Evolutionary conservation across 2,113 vertebrate species (phyloP).

Genomic region (Saimiri boliviensis): DNA sequence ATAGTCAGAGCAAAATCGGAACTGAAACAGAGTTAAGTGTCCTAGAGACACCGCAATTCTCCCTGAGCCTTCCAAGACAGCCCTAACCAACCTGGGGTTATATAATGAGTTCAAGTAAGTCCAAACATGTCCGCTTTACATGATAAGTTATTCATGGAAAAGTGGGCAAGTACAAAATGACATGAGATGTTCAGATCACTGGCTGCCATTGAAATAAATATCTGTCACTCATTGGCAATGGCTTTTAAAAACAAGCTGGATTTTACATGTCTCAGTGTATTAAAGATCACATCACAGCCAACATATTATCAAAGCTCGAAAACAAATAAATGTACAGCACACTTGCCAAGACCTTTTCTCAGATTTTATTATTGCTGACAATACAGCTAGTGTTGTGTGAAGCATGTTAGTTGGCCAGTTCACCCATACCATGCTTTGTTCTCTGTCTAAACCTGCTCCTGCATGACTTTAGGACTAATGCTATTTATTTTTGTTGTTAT

Average conservation of each 20-base stretch:
- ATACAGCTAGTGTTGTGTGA: slow-evolving; percentile 49
- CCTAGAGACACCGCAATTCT: background rate
- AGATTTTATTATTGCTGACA: slow-evolving; percentile 59
- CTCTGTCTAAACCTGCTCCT: slow-evolving; percentile 66
- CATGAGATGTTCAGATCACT: background rate
- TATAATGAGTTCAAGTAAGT: slow-evolving; percentile 38
- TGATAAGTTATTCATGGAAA: slow-evolving; percentile 35
- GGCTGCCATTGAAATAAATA: slow-evolving; percentile 46
- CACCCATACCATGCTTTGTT: slow-evolving; percentile 17
- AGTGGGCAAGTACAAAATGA: slow-evolving; percentile 19
- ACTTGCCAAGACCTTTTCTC: slow-evolving; percentile 62
- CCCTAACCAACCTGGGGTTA: background rate
- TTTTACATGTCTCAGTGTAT: slow-evolving; percentile 57
- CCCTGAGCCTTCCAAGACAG: background rate
- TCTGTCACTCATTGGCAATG: slow-evolving; percentile 50
- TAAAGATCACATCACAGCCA: slow-evolving; percentile 46
- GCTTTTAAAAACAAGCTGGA: slow-evolving; percentile 61
- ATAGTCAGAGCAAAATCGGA: background rate
- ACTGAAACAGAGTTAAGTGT: background rate
- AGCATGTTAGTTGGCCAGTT: background rate
- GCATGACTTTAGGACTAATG: slow-evolving; percentile 44
- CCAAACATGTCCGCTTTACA: background rate
- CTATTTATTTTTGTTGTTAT: slow-evolving; percentile 78
- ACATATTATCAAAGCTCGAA: slow-evolving; percentile 60
- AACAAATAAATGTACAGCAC: slow-evolving; percentile 50